phyloP scores from a whole-genome alignment of 1,140 invertebrate species.

The Rhynchophorus ferrugineus region DNA sequence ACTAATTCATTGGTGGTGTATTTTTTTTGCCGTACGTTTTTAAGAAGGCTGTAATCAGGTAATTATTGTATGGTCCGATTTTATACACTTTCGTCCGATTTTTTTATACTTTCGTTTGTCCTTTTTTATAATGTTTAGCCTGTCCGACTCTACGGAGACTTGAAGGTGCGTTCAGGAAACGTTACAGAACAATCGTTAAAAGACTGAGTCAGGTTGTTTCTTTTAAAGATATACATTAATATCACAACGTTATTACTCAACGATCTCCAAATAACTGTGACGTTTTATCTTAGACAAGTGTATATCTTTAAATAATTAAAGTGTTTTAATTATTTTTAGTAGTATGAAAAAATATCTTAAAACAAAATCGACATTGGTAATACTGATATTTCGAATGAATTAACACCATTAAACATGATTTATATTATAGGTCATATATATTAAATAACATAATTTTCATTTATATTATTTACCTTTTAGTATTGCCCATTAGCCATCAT shows the following conservation, averaged over 20 bases:
- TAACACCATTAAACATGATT: too few relatives aligned
- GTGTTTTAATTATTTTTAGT: background rate
- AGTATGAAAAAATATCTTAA: too few relatives aligned
- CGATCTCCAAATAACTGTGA: too few relatives aligned
- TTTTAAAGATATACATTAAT: slow-evolving; percentile 3
- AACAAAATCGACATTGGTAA: too few relatives aligned
- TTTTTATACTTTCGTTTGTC: slow-evolving; percentile 27
- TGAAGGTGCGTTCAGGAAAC: slow-evolving; percentile 35
- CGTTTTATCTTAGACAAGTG: background rate
- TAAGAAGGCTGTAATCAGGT: slow-evolving; percentile 34
- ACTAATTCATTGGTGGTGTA: slow-evolving; percentile 37
- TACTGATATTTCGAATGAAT: too few relatives aligned
- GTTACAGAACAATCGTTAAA: slow-evolving; percentile 5
- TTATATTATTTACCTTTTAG: too few relatives aligned
- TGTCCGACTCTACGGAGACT: slow-evolving; percentile 22
- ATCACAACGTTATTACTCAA: too few relatives aligned
- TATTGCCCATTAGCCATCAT: too few relatives aligned
- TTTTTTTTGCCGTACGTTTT: slow-evolving; percentile 34
- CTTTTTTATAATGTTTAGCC: slow-evolving; percentile 37
- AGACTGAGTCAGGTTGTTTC: background rate
- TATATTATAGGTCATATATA: too few relatives aligned
- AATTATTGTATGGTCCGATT: slow-evolving; percentile 31
- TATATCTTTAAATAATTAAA: background rate
- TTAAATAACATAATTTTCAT: too few relatives aligned
- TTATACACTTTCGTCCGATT: slow-evolving; percentile 18